Evolutionary conservation across 2,797 vertebrate species (phyloP), one percentile per base, ranked within the genome.

Genomic region (Bucorvus abyssinicus): DNA sequence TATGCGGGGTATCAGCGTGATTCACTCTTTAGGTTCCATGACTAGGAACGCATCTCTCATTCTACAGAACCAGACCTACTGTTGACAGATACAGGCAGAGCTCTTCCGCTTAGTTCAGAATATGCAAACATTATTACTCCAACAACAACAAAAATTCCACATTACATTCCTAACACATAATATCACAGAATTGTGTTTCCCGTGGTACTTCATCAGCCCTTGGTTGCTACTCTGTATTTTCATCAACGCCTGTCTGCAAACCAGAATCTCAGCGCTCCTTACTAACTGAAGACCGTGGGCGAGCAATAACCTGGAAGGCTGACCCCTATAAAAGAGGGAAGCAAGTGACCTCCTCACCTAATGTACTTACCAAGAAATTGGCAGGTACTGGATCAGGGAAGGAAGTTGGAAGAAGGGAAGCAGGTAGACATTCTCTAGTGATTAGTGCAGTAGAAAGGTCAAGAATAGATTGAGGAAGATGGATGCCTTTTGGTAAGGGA

Each of bases 311-410:
- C 23, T 73, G 55, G 64, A 90, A 85, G 55, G 69, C 32, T 81
- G 49, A 87, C 1, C 24, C 61, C 55, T 44, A 32, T 10, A 6
- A 34, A 65, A 67, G 24, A 63, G 21, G 42, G 30, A 84, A 93
- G 32, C 2, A 6, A 84, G 63, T 77, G 75, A 84, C 44, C 32
- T 70, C 64, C 73, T 93, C 38, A 36, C 6, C 50, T 60, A 59
- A 32, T 27, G 56, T 96, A 96, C 96, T 96, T 96, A 97, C 96
- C 92, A 63, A 84, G 55, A 85, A 84, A 71, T 69, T 55, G 80
- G 91, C 94, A 90, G 82, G 50, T 42, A 88, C 52, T 94, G 93
- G 79, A 75, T 83, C 87, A 89, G 84, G 96, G 92, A 89, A 96
- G 78, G 81, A 95, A 89, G 94, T 0, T 94, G 92, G 75, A 93